A percentile compares a stretch with the other conserved stretches of the same genome.
These are phyloP conservation scores for Macrophya annulata DNA, from an alignment of 2,888 invertebrate genomes.

Conservation along the genomic window DNA sequence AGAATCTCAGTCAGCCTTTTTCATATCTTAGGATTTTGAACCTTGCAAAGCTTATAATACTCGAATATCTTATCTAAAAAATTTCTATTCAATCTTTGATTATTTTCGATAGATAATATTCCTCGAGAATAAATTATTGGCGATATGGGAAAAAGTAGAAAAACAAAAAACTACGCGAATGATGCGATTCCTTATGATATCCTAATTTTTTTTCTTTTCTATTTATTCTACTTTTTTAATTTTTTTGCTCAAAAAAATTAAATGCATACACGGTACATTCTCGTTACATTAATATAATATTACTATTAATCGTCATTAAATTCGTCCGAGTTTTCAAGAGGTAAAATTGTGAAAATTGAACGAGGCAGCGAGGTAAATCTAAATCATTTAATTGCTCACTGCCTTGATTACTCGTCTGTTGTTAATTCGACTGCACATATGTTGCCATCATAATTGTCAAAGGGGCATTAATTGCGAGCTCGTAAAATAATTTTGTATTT, in stretches of 20 bases:
- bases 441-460: constrained; percentile 6
- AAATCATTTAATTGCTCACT: constrained; percentile 35
- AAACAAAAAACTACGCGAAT: neutral
- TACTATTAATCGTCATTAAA: neutral
- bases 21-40: neutral
- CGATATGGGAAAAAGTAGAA: neutral
- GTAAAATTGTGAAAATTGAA: neutral
- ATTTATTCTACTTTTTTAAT: neutral
- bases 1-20: constrained; percentile 24
- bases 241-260: neutral
- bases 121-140: neutral
- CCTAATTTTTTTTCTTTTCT: too few relatives aligned
- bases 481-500: neutral
- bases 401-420: constrained; percentile 46
- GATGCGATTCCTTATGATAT: neutral
- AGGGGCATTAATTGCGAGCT: neutral
- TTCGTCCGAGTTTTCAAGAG: neutral
- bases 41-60: neutral
- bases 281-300: neutral
- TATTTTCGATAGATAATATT: neutral
- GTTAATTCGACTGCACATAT: constrained; percentile 24
- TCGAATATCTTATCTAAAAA: neutral
- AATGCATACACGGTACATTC: neutral
- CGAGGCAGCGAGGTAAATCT: constrained; percentile 12
- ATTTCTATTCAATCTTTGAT: neutral